phyloP scores from a whole-genome alignment of 2,888 invertebrate species.

The Allolobophora icterica region DNA sequence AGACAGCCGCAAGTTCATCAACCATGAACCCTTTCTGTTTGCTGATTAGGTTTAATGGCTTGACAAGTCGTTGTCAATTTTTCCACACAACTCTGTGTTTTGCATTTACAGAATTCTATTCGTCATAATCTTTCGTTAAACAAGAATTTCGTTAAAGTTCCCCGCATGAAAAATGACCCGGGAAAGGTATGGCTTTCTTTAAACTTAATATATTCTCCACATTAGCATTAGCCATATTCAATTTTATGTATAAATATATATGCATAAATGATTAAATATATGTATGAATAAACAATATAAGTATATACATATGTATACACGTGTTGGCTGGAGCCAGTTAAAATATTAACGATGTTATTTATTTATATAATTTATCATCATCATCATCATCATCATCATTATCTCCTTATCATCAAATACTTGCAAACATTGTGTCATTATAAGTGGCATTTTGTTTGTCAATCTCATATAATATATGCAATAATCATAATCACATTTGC shows the following conservation, averaged over 20 bases:
- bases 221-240: background rate
- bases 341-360: background rate
- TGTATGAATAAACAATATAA: no score
- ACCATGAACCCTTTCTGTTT: background rate
- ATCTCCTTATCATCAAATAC: background rate
- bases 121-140: conserved; percentile 76
- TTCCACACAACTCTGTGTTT: background rate
- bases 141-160: conserved; percentile 77
- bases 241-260: background rate
- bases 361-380: background rate
- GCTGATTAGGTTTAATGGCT: no score
- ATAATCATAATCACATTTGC: no score
- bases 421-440: background rate
- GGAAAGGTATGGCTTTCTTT: conserved; percentile 69
- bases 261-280: no score
- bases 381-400: background rate
- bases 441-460: background rate
- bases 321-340: no score
- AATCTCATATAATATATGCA: no score
- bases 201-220: background rate
- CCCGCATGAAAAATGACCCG: conserved; percentile 77
- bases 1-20: background rate
- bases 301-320: no score
- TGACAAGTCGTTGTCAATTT: no score
- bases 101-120: conserved; percentile 74